These are phyloP conservation scores for Dermochelys coriacea DNA, from an alignment of 2,797 vertebrate genomes.

Conservation along the genomic window DNA sequence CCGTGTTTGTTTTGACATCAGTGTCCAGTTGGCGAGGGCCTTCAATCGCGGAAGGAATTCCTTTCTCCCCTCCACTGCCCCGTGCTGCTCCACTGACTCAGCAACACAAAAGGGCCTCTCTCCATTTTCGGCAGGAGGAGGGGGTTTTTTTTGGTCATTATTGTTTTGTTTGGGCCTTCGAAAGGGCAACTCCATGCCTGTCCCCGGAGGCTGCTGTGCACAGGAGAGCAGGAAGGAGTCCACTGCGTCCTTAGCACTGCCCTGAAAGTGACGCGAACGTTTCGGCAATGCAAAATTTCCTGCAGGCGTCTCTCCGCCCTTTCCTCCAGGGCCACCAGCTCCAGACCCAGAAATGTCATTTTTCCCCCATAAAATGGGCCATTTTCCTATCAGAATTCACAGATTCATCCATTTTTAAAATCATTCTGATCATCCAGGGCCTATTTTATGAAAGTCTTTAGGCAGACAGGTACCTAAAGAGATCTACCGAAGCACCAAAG, in stretches of 20 bases:
- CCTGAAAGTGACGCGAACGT: background rate
- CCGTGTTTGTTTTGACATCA: slow-evolving; percentile 45
- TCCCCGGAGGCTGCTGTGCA: background rate
- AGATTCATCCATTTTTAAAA: background rate
- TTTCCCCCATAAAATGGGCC: background rate
- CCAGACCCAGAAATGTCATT: background rate
- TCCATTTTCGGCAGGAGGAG: background rate
- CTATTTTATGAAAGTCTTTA: background rate
- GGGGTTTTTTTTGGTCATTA: background rate
- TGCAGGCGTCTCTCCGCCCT: slow-evolving; percentile 2
- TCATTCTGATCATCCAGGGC: background rate
- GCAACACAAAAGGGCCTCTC: background rate
- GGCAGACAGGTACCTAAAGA: background rate
- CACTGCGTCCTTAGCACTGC: background rate
- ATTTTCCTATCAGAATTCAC: background rate
- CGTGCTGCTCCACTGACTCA: background rate
- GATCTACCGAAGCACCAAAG: background rate
- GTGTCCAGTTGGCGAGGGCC: slow-evolving; percentile 49
- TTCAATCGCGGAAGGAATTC: slow-evolving; percentile 63
- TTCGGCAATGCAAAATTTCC: background rate
- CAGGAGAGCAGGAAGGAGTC: background rate
- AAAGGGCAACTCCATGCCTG: background rate
- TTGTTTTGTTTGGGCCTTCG: background rate
- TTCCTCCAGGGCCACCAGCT: background rate
- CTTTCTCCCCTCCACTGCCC: background rate